phyloP scores from a whole-genome alignment of 2,888 invertebrate genomes.

The Ischnus inquisitorius region DNA sequence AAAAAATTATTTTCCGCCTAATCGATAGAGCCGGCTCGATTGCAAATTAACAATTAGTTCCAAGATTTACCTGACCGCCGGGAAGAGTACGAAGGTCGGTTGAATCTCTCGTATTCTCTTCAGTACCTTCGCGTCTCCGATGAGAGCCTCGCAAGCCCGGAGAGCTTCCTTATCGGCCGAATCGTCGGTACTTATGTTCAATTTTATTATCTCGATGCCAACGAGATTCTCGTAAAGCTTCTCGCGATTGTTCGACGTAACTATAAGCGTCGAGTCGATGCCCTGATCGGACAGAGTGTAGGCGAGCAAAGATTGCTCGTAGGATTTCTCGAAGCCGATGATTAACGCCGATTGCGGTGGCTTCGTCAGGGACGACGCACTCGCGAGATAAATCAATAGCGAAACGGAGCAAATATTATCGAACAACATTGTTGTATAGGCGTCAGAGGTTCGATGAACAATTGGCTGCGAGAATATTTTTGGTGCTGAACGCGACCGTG shows the following conservation, averaged over 20 bases:
- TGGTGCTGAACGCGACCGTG: slow-evolving; percentile 1
- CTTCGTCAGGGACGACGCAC: slow-evolving; percentile 75
- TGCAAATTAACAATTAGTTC: background rate
- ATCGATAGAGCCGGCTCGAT: background rate
- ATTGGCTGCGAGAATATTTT: background rate
- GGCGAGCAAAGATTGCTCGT: slow-evolving; percentile 82
- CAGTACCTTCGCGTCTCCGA: slow-evolving; percentile 75
- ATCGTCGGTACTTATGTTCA: slow-evolving; percentile 70
- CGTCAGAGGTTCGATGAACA: background rate
- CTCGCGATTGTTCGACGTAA: slow-evolving; percentile 70
- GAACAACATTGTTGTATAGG: slow-evolving; percentile 1
- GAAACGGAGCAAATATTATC: slow-evolving; percentile 48
- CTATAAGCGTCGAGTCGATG: slow-evolving; percentile 79
- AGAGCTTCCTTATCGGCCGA: slow-evolving; percentile 73
- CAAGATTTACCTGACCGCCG: slow-evolving; percentile 80
- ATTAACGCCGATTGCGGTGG: slow-evolving; percentile 81
- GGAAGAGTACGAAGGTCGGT: slow-evolving; percentile 82
- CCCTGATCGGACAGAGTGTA: slow-evolving; percentile 82
- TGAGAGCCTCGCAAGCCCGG: slow-evolving; percentile 77
- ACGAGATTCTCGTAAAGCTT: slow-evolving; percentile 80
- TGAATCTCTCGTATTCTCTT: slow-evolving; percentile 77
- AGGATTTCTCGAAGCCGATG: slow-evolving; percentile 80
- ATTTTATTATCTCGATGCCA: slow-evolving; percentile 78
- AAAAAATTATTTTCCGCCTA: background rate
- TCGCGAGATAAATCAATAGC: slow-evolving; percentile 62